Percentiles rank a stretch among this genome's conserved stretches.
These are phyloP conservation scores for Pogonomyrmex californicus DNA, from an alignment of 1,140 invertebrate genomes.

Conservation along the genomic window DNA sequence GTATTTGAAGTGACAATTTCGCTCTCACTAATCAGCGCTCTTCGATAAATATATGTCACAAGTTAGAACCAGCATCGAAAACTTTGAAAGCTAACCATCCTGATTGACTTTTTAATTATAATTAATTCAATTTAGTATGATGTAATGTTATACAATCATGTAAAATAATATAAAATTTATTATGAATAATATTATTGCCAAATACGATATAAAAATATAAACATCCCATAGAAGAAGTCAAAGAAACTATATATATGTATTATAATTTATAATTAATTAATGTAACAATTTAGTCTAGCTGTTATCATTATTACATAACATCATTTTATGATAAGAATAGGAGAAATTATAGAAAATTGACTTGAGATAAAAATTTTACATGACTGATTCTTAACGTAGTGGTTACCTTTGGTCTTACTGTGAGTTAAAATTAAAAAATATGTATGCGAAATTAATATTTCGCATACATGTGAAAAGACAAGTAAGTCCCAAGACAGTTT, in stretches of 20 bases:
- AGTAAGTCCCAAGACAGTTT: not conserved
- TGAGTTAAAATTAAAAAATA: not conserved
- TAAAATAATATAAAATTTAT: not conserved
- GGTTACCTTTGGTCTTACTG: not conserved
- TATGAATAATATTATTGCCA: not conserved
- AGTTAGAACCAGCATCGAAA: not conserved
- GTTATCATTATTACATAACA: not conserved
- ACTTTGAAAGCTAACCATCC: not conserved
- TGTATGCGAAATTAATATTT: no score
- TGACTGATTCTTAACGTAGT: not conserved
- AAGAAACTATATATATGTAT: not conserved
- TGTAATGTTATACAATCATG: not conserved
- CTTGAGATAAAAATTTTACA: not conserved
- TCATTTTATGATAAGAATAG: not conserved
- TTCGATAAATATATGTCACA: not conserved
- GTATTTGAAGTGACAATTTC: not conserved
- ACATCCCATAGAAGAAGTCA: not conserved
- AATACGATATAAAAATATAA: not conserved
- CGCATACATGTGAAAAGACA: not conserved
- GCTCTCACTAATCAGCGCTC: not conserved
- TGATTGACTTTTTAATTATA: not conserved
- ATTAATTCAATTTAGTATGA: not conserved
- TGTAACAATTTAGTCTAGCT: not conserved
- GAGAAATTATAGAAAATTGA: not conserved
- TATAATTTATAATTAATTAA: not conserved